Base-by-base conservation (phyloP, 2,888 invertebrate genomes). In the Cosmopolites sordidus region DNA sequence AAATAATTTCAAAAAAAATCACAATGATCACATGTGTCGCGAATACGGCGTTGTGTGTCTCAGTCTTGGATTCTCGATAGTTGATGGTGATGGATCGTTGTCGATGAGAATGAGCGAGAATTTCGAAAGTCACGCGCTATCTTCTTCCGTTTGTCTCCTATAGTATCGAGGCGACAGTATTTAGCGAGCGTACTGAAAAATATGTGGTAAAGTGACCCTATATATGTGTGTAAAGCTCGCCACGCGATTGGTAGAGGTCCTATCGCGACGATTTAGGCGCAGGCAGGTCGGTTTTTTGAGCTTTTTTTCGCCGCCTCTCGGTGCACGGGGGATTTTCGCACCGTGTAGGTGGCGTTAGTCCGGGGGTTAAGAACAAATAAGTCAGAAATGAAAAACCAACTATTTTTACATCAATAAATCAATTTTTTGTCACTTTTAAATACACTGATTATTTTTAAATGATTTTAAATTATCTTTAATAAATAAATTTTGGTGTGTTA, bases 221-320 rank as follows among this genome's bases (percentile, higher is more conserved):
- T 58, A 58, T 63, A 61, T 63, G 63, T 64, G 61, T 64, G 60
- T 63, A 60, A 58, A 53, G 50, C 41, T 18, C 56, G 48, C 48
- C 53, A 50, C 45, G 49, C 56, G 30, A 52, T 53, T 47, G 56
- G 50, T 33, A 39, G 49, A 47, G 56, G 30, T 33, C 44, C 22
- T 49, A 56, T 46, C 56, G 49, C 56, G 52, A 33, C 51, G 56
- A 52, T 44, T 39, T 29, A 56, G 56, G 29, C 51, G 56, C 49
- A 41, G 16, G 43, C 50, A 14, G 48, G 4, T 27, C 4, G 16
- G 14, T 52, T 48, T 47, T 37, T 38, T 12, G 11, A 14, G 46
- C 43, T 48, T 49, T 48, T 52, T 41, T 41, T 42, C 38, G 39
- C 18, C 15, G 22, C 22, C 8, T 22, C 22, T 22, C 8, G 41